Evolutionary conservation across 2,113 vertebrate genomes (phyloP).

Genomic region (Phycodurus eques): DNA sequence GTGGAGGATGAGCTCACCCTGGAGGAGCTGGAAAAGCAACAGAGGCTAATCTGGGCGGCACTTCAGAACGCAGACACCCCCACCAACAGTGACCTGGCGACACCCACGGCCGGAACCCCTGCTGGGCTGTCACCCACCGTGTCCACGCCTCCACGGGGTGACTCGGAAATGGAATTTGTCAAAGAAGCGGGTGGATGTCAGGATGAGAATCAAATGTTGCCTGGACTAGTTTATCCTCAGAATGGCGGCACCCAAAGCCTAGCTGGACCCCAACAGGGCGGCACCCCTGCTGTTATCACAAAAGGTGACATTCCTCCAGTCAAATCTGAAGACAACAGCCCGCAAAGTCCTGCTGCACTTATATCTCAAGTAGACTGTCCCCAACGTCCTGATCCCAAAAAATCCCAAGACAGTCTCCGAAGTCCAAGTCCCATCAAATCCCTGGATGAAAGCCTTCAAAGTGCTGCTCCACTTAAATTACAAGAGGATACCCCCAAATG

Average conservation of each 20-base stretch:
- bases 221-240: slow-evolving; percentile 29
- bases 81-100: slow-evolving; percentile 83
- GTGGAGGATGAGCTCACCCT: slow-evolving; percentile 81
- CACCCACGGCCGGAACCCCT: slow-evolving; percentile 75
- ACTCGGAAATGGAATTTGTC: slow-evolving; percentile 65
- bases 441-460: not conserved
- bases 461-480: slow-evolving; percentile 2
- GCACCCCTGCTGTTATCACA: slow-evolving; percentile 1
- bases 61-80: slow-evolving; percentile 84
- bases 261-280: slow-evolving; percentile 23
- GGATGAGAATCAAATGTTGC: slow-evolving; percentile 9
- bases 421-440: slow-evolving; percentile 4
- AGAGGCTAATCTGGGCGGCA: slow-evolving; percentile 89
- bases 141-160: slow-evolving; percentile 74
- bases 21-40: slow-evolving; percentile 95
- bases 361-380: slow-evolving; percentile 7
- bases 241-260: slow-evolving; percentile 19
- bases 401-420: not conserved
- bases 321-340: not conserved
- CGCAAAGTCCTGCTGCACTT: slow-evolving; percentile 14
- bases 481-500: not conserved
- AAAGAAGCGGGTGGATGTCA: slow-evolving; percentile 21
- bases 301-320: not conserved
- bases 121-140: slow-evolving; percentile 75
- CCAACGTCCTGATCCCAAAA: slow-evolving; percentile 22